A percentile compares a stretch with the other conserved stretches of the same genome.
Evolutionary conservation across 2,797 vertebrate genomes (phyloP).

Genomic region (Champsocephalus esox): DNA sequence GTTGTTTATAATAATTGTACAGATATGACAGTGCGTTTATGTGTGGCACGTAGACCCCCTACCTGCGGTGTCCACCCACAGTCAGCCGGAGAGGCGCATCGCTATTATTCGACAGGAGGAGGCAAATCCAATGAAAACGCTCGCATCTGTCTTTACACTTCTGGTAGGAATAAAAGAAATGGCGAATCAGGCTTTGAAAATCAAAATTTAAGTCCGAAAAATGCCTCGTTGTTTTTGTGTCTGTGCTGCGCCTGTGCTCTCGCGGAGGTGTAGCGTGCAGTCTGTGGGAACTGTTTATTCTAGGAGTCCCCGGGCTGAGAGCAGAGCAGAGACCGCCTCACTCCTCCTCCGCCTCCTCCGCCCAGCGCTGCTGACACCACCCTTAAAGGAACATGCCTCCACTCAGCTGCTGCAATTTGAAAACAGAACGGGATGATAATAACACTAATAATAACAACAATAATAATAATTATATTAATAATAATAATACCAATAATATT

Average conservation of each 20-base stretch:
- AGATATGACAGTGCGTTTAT: constrained; percentile 57
- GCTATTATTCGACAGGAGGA: constrained; percentile 64
- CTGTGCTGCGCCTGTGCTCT: constrained; percentile 27
- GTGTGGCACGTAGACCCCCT: constrained; percentile 56
- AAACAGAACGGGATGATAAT: too few relatives aligned
- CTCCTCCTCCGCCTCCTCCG: constrained; percentile 78
- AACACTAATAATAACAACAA: too few relatives aligned
- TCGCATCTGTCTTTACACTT: constrained; percentile 64
- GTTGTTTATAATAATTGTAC: background rate
- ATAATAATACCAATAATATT: too few relatives aligned
- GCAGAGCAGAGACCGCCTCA: constrained; percentile 79
- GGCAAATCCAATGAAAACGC: constrained; percentile 79
- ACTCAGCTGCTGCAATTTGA: constrained; percentile 5
- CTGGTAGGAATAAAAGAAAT: constrained; percentile 44
- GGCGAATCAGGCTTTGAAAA: constrained; percentile 51
- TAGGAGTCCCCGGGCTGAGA: constrained; percentile 82
- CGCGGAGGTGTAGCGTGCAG: constrained; percentile 60
- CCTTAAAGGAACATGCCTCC: constrained; percentile 83
- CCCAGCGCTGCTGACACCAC: constrained; percentile 74
- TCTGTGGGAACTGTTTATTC: constrained; percentile 83
- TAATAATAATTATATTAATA: too few relatives aligned
- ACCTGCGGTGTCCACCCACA: constrained; percentile 79
- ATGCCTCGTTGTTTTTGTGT: constrained; percentile 16
- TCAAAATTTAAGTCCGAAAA: constrained; percentile 64
- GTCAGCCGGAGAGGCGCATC: constrained; percentile 78